A percentile compares a stretch with the other conserved stretches of the same genome.
These are phyloP conservation scores for Dicrostonyx torquatus DNA, from an alignment of 2,797 vertebrate genomes.

Conservation along the genomic window DNA sequence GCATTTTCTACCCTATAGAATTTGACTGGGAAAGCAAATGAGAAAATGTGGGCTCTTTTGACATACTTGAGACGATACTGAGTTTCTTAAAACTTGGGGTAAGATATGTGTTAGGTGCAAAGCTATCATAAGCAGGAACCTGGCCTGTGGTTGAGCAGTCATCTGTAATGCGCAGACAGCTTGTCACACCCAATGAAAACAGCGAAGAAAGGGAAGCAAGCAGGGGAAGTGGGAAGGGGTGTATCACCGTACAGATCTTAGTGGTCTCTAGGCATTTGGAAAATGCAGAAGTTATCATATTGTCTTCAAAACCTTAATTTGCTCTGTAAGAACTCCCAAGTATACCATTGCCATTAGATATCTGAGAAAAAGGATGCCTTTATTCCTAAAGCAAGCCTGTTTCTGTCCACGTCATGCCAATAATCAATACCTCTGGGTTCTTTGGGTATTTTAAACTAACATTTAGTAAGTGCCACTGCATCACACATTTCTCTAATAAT, in stretches of 20 bases:
- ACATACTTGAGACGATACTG: neutral
- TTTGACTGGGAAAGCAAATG: neutral
- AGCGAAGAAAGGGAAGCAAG: slow-evolving; percentile 67
- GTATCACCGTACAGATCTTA: slow-evolving; percentile 43
- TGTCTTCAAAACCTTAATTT: neutral
- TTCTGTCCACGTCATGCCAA: neutral
- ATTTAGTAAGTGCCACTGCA: neutral
- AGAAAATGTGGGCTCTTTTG: neutral
- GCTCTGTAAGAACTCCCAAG: neutral
- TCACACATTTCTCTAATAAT: neutral
- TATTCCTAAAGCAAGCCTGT: neutral
- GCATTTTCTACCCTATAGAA: neutral
- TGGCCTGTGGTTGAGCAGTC: neutral
- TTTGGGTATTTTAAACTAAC: neutral
- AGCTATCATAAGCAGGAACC: neutral
- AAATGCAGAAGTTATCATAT: slow-evolving; percentile 67
- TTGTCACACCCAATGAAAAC: slow-evolving; percentile 52
- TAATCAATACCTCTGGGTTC: neutral
- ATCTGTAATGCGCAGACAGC: slow-evolving; percentile 42
- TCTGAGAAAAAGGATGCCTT: neutral
- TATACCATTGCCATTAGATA: neutral
- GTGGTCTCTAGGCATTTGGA: slow-evolving; percentile 62
- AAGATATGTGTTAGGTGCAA: neutral
- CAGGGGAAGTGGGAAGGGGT: slow-evolving; percentile 60
- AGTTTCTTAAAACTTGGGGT: slow-evolving; percentile 8